Percentiles rank a stretch among this genome's conserved stretches.
phyloP scores from a whole-genome alignment of 2,113 vertebrate genomes.

The Tiliqua scincoides region DNA sequence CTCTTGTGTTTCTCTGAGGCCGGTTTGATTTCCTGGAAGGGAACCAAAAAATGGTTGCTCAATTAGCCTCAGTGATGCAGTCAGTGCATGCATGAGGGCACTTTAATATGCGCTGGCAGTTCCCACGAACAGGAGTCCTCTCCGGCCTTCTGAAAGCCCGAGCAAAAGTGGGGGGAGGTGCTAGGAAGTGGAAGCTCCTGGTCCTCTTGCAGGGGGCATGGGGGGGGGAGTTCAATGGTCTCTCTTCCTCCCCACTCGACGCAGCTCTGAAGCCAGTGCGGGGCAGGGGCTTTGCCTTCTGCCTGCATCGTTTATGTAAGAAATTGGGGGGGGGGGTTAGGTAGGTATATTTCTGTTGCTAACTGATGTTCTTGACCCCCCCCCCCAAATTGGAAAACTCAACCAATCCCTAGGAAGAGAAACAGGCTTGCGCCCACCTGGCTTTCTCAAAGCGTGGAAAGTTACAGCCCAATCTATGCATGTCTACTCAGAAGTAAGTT shows the following conservation, averaged over 20 bases:
- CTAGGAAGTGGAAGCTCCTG: background rate
- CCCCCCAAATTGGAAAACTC: too few relatives aligned
- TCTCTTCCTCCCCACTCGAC: too few relatives aligned
- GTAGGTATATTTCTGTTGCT: too few relatives aligned
- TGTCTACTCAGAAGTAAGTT: too few relatives aligned
- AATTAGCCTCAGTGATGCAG: slow-evolving; percentile 91
- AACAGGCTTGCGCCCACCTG: background rate
- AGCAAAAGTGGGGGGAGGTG: slow-evolving; percentile 33
- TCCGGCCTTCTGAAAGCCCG: slow-evolving; percentile 70
- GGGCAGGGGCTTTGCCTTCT: background rate
- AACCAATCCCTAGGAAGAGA: too few relatives aligned
- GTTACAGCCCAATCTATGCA: too few relatives aligned
- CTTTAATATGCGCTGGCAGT: slow-evolving; percentile 92
- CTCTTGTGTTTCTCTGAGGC: slow-evolving; percentile 63
- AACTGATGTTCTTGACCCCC: too few relatives aligned
- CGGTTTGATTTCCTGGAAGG: slow-evolving; percentile 53
- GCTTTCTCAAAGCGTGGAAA: background rate
- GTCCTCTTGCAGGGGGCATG: background rate
- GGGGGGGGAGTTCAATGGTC: background rate
- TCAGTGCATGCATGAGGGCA: slow-evolving; percentile 90
- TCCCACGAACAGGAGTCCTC: slow-evolving; percentile 86
- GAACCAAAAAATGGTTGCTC: slow-evolving; percentile 67
- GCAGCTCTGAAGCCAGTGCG: background rate
- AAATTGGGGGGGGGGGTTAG: too few relatives aligned
- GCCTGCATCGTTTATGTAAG: too few relatives aligned